Base-by-base conservation (phyloP, 2,888 invertebrate species). In the Cryptocephalus moraei region DNA sequence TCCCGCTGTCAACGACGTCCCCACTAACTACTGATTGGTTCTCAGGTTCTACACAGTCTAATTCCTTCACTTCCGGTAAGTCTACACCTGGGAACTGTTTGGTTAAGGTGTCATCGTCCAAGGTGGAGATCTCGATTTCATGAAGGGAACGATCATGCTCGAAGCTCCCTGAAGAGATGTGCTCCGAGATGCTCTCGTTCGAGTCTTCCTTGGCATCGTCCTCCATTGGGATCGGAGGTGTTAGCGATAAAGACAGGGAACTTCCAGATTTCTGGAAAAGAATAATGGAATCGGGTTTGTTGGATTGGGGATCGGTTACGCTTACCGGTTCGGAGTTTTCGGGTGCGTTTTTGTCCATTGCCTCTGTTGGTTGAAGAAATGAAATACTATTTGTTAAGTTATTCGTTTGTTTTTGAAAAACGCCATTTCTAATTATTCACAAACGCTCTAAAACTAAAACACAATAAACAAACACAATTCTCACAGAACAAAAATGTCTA, bases 61-160 rank as follows among this genome's bases (percentile, higher is more conserved):
- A 22, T 22, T 36, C 36, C 6, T 36, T 36, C 2, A 36, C 11
- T 12, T 36, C 11, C 11, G 36, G 6, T 57, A 56, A 60, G n/a
- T 51, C 52, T 48, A 58, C 56, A 54, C 60, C 62, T 52, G 8
- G 60, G 57, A 45, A 53, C 39, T 52, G 53, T 54, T 64, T 61
- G 49, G 62, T 60, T 4, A 61, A 58, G 33, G 60, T 56, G 14
- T 56, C 57, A 22, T 56, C 49, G 12, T 36, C 36, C 2, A 36
- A 36, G 11, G n/a, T 62, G 9, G 59, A 58, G 45, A 70, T 59
- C 55, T 67, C 65, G 32, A 72, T 68, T 63, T 72, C 72, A 48
- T 68, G 66, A 46, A 66, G 59, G 1, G 70, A 71, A 33, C 71
- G 57, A 55, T 72, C 72, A 55, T 70, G 66, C 59, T 71, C 70